Percentiles rank a stretch among this genome's conserved stretches.
Conservation (phyloP, 2,113 vertebrate genomes). For the Blennius ocellaris region DNA sequence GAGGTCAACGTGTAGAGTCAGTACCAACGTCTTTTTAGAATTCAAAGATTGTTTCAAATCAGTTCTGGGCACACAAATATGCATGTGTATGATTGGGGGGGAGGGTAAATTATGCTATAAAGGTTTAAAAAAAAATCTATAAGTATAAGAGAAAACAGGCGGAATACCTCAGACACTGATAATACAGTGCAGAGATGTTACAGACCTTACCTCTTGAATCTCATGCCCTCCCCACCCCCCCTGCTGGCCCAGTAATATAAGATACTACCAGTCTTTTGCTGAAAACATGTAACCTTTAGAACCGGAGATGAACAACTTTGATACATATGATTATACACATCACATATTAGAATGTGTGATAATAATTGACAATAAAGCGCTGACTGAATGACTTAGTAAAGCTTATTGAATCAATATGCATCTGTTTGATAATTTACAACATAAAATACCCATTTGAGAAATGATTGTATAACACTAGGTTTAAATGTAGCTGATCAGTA, state of each 20-base stretch:
- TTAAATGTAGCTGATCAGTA: too few species aligned
- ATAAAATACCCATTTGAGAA: too few species aligned
- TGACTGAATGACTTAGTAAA: too few species aligned
- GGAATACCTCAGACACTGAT: not conserved
- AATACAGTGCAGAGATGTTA: not conserved
- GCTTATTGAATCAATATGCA: too few species aligned
- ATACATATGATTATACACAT: too few species aligned
- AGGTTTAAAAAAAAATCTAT: not conserved
- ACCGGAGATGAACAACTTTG: not conserved
- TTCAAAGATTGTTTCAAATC: not conserved
- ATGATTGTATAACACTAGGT: too few species aligned
- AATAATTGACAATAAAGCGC: too few species aligned
- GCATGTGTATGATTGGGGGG: too few species aligned
- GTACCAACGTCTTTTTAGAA: not conserved
- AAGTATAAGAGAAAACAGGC: not conserved
- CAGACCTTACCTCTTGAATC: constrained; percentile 41
- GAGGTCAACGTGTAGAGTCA: too few species aligned
- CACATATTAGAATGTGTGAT: too few species aligned
- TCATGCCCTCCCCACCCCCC: constrained; percentile 61
- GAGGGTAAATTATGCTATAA: not conserved
- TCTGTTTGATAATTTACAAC: too few species aligned
- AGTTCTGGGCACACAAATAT: constrained; percentile 2
- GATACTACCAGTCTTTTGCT: constrained; percentile 23
- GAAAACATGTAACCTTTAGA: not conserved
- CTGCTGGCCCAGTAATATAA: constrained; percentile 67